Percentiles rank a stretch among this genome's conserved stretches.
Evolutionary conservation across 53 echinoderm and acorn worm genomes (phyloP).

Genomic region (Apostichopus leukothele): DNA sequence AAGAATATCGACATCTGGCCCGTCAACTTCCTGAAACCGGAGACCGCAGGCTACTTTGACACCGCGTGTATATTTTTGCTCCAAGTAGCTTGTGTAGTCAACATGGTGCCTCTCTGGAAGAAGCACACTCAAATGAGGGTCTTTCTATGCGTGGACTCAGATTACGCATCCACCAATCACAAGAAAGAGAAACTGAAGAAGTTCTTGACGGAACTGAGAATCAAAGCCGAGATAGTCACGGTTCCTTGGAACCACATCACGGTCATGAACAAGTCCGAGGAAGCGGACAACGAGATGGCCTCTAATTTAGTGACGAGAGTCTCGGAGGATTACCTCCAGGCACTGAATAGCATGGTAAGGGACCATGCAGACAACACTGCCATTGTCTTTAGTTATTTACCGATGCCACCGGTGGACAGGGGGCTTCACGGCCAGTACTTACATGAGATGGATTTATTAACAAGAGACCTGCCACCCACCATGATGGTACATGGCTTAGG

Average conservation of each 20-base stretch:
- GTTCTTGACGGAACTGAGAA: slow-evolving; percentile 83
- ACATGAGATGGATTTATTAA: slow-evolving; percentile 71
- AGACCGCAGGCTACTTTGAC: slow-evolving; percentile 87
- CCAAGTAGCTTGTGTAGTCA: slow-evolving; percentile 89
- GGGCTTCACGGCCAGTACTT: slow-evolving; percentile 73
- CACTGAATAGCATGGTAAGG: slow-evolving; percentile 71
- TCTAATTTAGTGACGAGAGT: slow-evolving; percentile 62
- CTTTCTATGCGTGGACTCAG: slow-evolving; percentile 79
- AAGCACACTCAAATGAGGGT: slow-evolving; percentile 72
- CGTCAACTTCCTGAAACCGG: slow-evolving; percentile 93
- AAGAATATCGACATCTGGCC: slow-evolving; percentile 87
- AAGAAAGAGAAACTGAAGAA: slow-evolving; percentile 70
- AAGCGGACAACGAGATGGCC: slow-evolving; percentile 25
- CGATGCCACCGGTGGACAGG: slow-evolving; percentile 75
- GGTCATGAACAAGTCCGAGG: slow-evolving; percentile 51
- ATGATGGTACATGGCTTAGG: slow-evolving; percentile 86
- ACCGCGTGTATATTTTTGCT: slow-evolving; percentile 91
- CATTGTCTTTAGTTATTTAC: slow-evolving; percentile 81
- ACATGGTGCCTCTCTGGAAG: slow-evolving; percentile 88
- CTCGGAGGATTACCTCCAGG: slow-evolving; percentile 73
- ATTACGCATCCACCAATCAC: slow-evolving; percentile 54
- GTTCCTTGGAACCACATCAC: slow-evolving; percentile 70
- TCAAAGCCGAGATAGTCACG: slow-evolving; percentile 77
- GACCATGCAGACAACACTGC: slow-evolving; percentile 64
- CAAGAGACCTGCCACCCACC: slow-evolving; percentile 72